Base-by-base conservation (phyloP, 2,797 vertebrate species). In the Tangara arthus region DNA sequence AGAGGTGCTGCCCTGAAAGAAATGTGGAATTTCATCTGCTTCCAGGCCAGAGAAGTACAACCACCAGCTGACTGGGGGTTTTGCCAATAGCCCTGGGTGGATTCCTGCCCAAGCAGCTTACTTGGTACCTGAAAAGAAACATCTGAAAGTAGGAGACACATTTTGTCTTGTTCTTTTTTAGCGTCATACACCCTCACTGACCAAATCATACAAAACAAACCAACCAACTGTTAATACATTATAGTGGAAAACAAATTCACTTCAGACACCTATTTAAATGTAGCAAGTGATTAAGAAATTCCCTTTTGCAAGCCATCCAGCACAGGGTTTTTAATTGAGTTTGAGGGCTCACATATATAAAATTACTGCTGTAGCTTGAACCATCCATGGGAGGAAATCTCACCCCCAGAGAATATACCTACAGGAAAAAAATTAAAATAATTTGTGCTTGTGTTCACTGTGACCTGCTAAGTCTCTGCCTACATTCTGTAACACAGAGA, bases 401-500 rank as follows among this genome's bases (percentile, higher is more conserved):
- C 50, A 75, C 27, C 11, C 42, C 56, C 35, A 60, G 44, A 57
- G 37, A 75, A 89, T 13, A 88, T 2, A 71, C 6, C 53, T 3
- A 23, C 7, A 65, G 22, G 41, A 64, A 90, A 70, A 78, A 83
- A 83, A 26, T 7, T 12, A 10, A 71, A 77, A 55, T 1, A 1
- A n/a, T 65, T 91, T 91, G 32, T 59, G 49, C 52, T 71, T 86
- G 66, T 82, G 82, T 71, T 92, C 69, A 72, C 1, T 91, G 55
- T 52, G 59, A 90, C 47, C 55, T 90, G 72, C 42, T 72, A 92
- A 79, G 66, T 34, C 59, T 63, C 70, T 88, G 66, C 41, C 82
- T 90, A 86, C 28, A 75, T 30, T 49, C 47, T 91, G 49, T 26
- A 93, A 88, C 19, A 72, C 47, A 39, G 18, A 11, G 65, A 91